Percentiles rank a stretch among this genome's conserved stretches.
phyloP scores from a whole-genome alignment of 2,797 vertebrate species.

The Ispidina picta region DNA sequence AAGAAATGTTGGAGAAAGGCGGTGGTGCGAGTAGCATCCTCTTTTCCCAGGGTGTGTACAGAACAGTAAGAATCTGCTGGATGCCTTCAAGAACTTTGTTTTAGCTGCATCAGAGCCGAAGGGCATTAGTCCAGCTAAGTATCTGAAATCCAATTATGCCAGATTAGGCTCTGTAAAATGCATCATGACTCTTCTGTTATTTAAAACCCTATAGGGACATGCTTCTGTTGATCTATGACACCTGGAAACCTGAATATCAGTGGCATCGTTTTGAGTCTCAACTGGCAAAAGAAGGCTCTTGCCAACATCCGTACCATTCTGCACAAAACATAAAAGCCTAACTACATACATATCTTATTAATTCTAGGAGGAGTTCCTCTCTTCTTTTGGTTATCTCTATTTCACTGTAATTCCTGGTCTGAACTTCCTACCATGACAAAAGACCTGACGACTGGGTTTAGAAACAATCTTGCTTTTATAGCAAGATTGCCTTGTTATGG shows the following conservation, averaged over 20 bases:
- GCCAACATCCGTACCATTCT: background rate
- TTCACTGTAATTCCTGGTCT: no score
- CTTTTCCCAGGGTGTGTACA: background rate
- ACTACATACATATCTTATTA: background rate
- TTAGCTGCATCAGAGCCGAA: background rate
- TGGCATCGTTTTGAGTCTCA: background rate
- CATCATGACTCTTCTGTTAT: slow-evolving; percentile 30
- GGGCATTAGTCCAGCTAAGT: slow-evolving; percentile 12
- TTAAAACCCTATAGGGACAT: slow-evolving; percentile 53
- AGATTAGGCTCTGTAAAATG: slow-evolving; percentile 53
- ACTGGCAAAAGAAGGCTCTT: background rate
- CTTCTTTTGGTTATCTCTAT: no score
- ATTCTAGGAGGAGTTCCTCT: background rate
- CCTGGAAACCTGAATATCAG: background rate
- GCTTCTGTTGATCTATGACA: slow-evolving; percentile 25
- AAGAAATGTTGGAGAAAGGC: background rate
- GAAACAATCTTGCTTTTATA: background rate
- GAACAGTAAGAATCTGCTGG: background rate
- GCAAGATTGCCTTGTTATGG: background rate
- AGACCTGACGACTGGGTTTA: background rate
- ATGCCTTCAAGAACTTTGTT: background rate
- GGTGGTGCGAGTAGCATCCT: background rate
- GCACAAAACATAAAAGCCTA: slow-evolving; percentile 3
- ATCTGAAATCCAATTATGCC: slow-evolving; percentile 34
- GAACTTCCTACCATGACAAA: background rate